Percentiles rank a stretch among this genome's conserved stretches.
Conservation (phyloP, 35 echinoderm and acorn worm species). For the Ptychodera flava region DNA sequence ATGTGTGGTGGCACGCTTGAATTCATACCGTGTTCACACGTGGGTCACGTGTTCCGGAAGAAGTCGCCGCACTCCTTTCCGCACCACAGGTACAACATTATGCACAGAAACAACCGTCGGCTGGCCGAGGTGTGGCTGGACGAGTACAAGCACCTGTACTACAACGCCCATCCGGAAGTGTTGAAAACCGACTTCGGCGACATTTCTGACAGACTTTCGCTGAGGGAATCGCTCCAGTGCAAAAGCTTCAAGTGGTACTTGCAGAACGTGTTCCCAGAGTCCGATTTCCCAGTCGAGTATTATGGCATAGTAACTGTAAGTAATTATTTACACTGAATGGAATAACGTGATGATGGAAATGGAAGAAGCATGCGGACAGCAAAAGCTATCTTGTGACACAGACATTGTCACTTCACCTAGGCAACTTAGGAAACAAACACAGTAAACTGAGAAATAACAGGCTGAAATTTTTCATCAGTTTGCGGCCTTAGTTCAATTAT, state of each 20-base stretch:
- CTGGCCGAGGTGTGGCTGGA: constrained; percentile 65
- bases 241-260: constrained; percentile 92
- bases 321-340: too few species aligned
- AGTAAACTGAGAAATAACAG: too few species aligned
- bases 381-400: too few species aligned
- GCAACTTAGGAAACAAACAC: too few species aligned
- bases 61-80: constrained; percentile 53
- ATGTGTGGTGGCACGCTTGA: constrained; percentile 78
- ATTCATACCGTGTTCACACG: constrained; percentile 78
- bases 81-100: not conserved
- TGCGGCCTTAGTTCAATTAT: too few species aligned
- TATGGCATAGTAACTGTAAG: not conserved
- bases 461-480: too few species aligned
- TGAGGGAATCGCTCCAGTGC: constrained; percentile 69
- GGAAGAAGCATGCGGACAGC: too few species aligned
- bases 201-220: constrained; percentile 47
- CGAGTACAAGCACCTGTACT: constrained; percentile 26
- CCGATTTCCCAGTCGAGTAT: not conserved
- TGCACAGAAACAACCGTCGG: constrained; percentile 67
- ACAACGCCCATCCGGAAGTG: constrained; percentile 8
- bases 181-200: constrained; percentile 52
- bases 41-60: constrained; percentile 79
- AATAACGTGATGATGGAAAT: too few species aligned
- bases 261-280: constrained; percentile 81
- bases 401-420: too few species aligned